Evolutionary conservation across 2,797 vertebrate genomes (phyloP).

Genomic region (Rhodeus uyekii): DNA sequence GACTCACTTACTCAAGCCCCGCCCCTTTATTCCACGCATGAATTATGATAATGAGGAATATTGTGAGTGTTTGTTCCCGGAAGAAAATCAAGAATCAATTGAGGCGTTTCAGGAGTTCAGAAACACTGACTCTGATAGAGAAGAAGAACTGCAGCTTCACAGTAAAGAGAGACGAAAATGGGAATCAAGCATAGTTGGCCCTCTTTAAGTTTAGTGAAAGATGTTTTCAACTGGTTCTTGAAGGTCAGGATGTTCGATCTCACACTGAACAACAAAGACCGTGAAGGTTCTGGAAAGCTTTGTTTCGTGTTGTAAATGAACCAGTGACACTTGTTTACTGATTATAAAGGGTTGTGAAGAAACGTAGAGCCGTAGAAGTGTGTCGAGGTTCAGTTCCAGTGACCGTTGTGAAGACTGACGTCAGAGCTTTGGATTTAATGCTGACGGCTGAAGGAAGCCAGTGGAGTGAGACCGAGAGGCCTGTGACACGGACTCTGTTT

Average conservation of each 20-base stretch:
- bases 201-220: background rate
- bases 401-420: conserved; percentile 1
- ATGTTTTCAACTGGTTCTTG: background rate
- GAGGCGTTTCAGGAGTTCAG: too few relatives aligned
- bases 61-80: too few relatives aligned
- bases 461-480: background rate
- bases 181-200: background rate
- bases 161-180: background rate
- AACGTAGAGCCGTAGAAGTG: background rate
- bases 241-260: background rate
- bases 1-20: too few relatives aligned
- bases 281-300: background rate
- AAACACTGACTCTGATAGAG: too few relatives aligned
- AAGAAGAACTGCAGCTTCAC: background rate
- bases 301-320: background rate
- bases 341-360: background rate
- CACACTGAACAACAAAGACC: background rate
- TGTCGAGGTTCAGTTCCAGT: background rate
- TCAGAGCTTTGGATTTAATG: background rate
- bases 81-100: too few relatives aligned
- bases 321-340: background rate
- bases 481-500: background rate
- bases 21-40: too few relatives aligned
- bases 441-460: background rate
- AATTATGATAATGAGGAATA: too few relatives aligned